Conservation (phyloP, 2,113 vertebrate species). For the Thomomys bottae region DNA sequence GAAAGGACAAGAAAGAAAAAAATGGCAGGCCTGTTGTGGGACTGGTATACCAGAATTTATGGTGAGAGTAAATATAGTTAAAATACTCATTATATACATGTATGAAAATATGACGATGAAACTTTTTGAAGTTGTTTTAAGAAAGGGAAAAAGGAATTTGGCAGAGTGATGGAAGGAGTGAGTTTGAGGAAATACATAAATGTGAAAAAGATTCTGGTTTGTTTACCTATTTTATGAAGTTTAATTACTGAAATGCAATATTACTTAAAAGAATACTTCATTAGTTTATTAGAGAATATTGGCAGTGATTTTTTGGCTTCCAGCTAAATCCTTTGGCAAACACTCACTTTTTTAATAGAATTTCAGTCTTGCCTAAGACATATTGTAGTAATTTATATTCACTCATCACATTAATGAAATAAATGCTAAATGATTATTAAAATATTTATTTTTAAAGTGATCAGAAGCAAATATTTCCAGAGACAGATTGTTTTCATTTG, state of each 20-base stretch:
- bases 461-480: conserved; percentile 37
- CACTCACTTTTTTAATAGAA: conserved; percentile 31
- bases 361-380: conserved; percentile 51
- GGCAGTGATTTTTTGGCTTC: conserved; percentile 53
- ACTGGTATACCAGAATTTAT: too few relatives aligned
- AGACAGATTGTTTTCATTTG: conserved; percentile 16
- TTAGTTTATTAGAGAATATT: conserved; percentile 50
- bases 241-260: conserved; percentile 18
- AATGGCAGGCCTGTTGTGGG: too few relatives aligned
- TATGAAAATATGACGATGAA: too few relatives aligned
- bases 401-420: conserved; percentile 62
- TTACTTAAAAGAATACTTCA: conserved; percentile 6
- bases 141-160: too few relatives aligned
- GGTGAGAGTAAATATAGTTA: too few relatives aligned
- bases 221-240: conserved; percentile 11
- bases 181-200: too few relatives aligned
- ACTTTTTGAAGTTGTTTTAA: too few relatives aligned
- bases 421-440: conserved; percentile 60
- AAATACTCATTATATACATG: too few relatives aligned
- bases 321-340: conserved; percentile 43
- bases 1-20: too few relatives aligned
- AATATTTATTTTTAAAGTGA: conserved; percentile 50
- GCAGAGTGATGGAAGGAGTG: too few relatives aligned
- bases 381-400: conserved; percentile 56
- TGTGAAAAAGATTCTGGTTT: not conserved